These are phyloP conservation scores for Agelas oroides DNA, from an alignment of 37 sponge, comb jelly and placozoan genomes.

Conservation along the genomic window DNA sequence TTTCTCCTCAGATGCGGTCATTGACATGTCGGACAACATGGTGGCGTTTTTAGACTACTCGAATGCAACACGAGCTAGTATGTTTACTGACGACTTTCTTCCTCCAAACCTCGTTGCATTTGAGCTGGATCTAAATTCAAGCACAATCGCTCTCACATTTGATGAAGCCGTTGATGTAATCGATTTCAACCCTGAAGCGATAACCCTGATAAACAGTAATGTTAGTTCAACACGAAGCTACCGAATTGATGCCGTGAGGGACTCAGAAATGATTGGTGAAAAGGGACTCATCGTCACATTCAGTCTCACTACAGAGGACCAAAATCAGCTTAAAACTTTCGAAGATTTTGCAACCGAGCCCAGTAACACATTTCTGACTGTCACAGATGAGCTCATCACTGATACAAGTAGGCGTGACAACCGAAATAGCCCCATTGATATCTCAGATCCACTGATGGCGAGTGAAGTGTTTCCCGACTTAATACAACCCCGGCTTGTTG, in stretches of 20 bases:
- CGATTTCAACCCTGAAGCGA: slow-evolving; percentile 57
- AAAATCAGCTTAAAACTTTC: slow-evolving; percentile 68
- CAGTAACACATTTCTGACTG: slow-evolving; percentile 66
- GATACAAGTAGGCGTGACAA: slow-evolving; percentile 44
- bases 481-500: slow-evolving; percentile 23
- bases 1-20: slow-evolving; percentile 35
- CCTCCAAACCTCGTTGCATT: slow-evolving; percentile 65
- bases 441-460: slow-evolving; percentile 40
- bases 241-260: slow-evolving; percentile 56
- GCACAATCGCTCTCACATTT: slow-evolving; percentile 73
- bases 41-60: slow-evolving; percentile 16
- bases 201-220: slow-evolving; percentile 70
- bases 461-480: slow-evolving; percentile 31
- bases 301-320: slow-evolving; percentile 43
- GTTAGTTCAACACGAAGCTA: slow-evolving; percentile 51
- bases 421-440: slow-evolving; percentile 31
- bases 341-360: slow-evolving; percentile 70
- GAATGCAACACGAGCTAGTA: slow-evolving; percentile 46
- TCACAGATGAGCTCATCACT: slow-evolving; percentile 43
- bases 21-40: slow-evolving; percentile 87
- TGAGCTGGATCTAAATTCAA: slow-evolving; percentile 63
- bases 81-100: slow-evolving; percentile 37
- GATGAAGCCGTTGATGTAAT: slow-evolving; percentile 71
- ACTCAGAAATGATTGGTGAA: slow-evolving; percentile 9
- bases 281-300: slow-evolving; percentile 52